phyloP scores from a whole-genome alignment of 2,797 vertebrate genomes.

The Pseudocheirus occidentalis region DNA sequence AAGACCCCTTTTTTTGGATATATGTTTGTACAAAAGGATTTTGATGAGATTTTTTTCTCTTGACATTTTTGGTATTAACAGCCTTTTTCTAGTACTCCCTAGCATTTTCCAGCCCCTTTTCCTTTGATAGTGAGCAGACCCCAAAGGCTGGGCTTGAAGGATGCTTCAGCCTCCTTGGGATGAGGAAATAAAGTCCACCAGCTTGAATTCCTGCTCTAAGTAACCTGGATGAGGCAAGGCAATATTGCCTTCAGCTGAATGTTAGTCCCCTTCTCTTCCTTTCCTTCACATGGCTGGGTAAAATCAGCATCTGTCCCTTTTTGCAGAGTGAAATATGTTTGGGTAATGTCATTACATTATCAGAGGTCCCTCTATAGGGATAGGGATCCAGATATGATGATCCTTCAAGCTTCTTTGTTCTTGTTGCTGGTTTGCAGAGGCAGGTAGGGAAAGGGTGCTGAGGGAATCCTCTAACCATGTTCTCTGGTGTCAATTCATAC shows the following conservation, averaged over 20 bases:
- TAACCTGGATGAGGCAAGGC: neutral
- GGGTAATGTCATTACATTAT: neutral
- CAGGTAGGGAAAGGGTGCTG: neutral
- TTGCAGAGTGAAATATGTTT: neutral
- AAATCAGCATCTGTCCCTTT: neutral
- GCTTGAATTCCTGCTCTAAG: neutral
- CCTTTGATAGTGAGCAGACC: neutral
- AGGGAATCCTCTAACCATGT: neutral
- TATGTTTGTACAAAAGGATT: neutral
- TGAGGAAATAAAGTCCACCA: neutral
- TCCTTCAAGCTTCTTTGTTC: neutral
- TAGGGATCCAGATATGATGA: neutral
- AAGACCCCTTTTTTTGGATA: neutral
- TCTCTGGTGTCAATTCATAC: neutral
- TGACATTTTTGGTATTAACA: neutral
- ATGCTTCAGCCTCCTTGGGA: neutral
- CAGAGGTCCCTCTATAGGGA: neutral
- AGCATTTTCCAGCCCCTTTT: neutral
- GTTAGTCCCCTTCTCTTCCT: neutral
- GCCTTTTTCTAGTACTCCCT: neutral
- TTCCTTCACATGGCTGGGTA: neutral
- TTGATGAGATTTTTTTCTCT: neutral
- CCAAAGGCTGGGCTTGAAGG: neutral
- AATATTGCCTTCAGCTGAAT: neutral
- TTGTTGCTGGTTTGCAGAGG: neutral